Base-by-base conservation (phyloP, 1,140 invertebrate species). In the Chironomus tepperi region DNA sequence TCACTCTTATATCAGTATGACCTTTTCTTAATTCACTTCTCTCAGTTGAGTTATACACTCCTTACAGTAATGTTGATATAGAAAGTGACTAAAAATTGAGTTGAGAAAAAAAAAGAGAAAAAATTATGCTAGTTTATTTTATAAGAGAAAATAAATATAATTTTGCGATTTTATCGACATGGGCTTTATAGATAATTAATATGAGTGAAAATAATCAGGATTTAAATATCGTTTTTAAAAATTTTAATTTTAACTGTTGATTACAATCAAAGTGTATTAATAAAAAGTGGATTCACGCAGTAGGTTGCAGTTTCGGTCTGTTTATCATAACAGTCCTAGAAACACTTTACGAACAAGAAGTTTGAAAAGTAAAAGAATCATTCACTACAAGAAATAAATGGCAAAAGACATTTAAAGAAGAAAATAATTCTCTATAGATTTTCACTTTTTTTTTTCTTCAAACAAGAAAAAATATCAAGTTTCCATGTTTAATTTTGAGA, bases 401-500 rank as follows among this genome's bases (percentile, higher is more conserved):
- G 24, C 24, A 34, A 34, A 34, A 34, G 24, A 2, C 24, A 34
- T 34, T 34, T 34, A 34, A 34, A 34, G 24, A 34, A 34, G 24
- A 34, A 34, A 34, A 34, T 34, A 34, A 34, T 34, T 34, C 24
- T 34, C 24, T 34, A 57, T 57, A 57, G n/a, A 57, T 57, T 57
- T 57, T n/a, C n/a, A 57, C 7, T n/a, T 70, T 70, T 70, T 70
- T 19, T 70, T 21, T 7, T 10, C n/a, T 70, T 70, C 65, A 70
- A 70, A 70, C n/a, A 70, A 18, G 16, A 70, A 70, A 70, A 70
- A 19, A 21, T 70, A 70, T 70, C 65, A 70, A 70, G 18, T 70
- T 70, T 70, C 65, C 65, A 70, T 19, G 16, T 19, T 70, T 70
- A 9, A 57, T 70, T 19, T 70, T 70, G 18, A 70, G 18, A 70